Evolutionary conservation across 1,140 invertebrate species (phyloP).

Genomic region (Diabrotica undecimpunctata): DNA sequence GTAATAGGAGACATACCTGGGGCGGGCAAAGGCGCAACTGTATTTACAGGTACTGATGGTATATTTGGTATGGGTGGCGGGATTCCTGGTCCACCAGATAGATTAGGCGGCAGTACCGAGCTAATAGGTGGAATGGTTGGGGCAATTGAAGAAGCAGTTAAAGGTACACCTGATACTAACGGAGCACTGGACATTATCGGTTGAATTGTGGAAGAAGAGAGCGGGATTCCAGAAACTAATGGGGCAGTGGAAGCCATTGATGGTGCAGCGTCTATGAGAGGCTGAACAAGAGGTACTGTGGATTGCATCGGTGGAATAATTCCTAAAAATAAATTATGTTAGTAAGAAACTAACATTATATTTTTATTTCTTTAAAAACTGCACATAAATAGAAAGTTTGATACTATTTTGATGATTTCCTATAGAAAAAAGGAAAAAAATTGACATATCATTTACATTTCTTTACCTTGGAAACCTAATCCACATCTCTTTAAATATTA

Average conservation of each 20-base stretch:
- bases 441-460: too few species aligned
- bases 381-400: too few species aligned
- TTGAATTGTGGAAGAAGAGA: constrained; percentile 14
- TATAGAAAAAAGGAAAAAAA: too few species aligned
- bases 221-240: constrained; percentile 15
- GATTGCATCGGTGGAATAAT: constrained; percentile 44
- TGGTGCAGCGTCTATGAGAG: constrained; percentile 30
- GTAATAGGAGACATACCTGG: constrained; percentile 3
- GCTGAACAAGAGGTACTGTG: constrained; percentile 28
- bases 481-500: too few species aligned
- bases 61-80: constrained; percentile 2
- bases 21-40: constrained; percentile 9
- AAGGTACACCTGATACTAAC: constrained; percentile 1
- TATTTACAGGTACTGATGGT: constrained; percentile 6
- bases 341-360: too few species aligned
- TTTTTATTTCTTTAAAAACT: neutral
- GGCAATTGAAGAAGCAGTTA: too few species aligned
- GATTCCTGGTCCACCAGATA: neutral
- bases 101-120: too few species aligned
- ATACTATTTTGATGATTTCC: too few species aligned
- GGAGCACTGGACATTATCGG: constrained; percentile 15
- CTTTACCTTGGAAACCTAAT: too few species aligned
- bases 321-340: constrained; percentile 24
- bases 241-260: constrained; percentile 20
- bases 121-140: too few species aligned